Conservation (phyloP, 2,888 invertebrate species). For the Cataglyphis cursor region DNA sequence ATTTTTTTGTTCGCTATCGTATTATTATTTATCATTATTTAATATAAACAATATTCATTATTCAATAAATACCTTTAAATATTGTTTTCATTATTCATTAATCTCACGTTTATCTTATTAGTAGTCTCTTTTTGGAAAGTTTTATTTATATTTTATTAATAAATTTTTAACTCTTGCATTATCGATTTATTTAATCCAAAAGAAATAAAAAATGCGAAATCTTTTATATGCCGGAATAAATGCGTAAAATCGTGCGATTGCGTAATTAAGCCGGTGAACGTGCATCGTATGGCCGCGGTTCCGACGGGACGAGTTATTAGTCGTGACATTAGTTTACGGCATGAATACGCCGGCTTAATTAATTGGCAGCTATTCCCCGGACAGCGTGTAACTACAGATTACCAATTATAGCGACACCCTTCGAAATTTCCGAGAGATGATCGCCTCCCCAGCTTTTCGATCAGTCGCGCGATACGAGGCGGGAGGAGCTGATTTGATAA, state of each 20-base stretch:
- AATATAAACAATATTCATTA: neutral
- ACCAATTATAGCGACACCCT: conserved; percentile 71
- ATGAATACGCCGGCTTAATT: conserved; percentile 76
- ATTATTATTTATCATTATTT: conserved; percentile 11
- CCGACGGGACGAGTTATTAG: conserved; percentile 73
- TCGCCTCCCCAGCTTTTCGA: conserved; percentile 48
- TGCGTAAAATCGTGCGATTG: conserved; percentile 33
- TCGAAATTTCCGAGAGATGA: conserved; percentile 56
- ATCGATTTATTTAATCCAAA: neutral
- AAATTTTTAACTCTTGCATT: neutral
- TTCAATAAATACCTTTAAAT: neutral
- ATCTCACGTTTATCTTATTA: neutral
- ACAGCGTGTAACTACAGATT: conserved; percentile 72
- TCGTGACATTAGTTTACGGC: conserved; percentile 75
- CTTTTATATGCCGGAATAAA: neutral
- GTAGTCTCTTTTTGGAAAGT: neutral
- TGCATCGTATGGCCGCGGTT: conserved; percentile 32
- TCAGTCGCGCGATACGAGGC: neutral
- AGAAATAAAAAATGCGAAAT: neutral
- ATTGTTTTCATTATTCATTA: neutral
- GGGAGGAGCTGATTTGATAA: conserved; percentile 27
- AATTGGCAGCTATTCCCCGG: conserved; percentile 74
- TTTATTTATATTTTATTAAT: neutral
- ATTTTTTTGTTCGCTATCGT: neutral
- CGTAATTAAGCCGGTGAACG: conserved; percentile 53